Evolutionary conservation across 2,113 vertebrate genomes (phyloP).

Genomic region (Nerophis ophidion): DNA sequence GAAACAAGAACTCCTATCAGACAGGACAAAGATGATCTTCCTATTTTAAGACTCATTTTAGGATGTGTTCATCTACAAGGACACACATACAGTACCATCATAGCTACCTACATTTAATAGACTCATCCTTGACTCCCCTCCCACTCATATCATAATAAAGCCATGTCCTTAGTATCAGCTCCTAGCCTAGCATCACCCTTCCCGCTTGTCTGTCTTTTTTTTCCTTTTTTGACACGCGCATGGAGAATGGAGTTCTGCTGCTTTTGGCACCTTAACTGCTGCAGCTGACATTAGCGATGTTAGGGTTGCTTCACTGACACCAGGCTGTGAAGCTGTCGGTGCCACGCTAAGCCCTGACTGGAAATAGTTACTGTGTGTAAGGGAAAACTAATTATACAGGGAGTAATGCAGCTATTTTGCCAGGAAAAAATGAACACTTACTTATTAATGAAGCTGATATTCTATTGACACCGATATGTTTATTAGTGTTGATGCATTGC

Average conservation of each 20-base stretch:
- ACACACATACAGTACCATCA: not conserved
- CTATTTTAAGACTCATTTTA: not conserved
- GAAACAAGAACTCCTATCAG: not conserved
- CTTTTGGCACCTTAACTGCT: slow-evolving; percentile 1
- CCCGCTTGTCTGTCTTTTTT: not conserved
- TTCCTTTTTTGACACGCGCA: not conserved
- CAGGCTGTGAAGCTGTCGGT: not conserved
- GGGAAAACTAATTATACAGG: not conserved
- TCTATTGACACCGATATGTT: not conserved
- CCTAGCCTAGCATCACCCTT: not conserved
- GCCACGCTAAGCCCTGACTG: not conserved
- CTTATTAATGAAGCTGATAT: not conserved
- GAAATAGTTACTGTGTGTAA: not conserved
- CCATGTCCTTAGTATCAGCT: not conserved
- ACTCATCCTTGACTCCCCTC: not conserved
- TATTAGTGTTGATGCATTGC: not conserved
- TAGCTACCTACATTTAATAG: not conserved
- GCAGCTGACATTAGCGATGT: not conserved
- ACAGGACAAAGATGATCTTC: not conserved
- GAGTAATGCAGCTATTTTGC: not conserved
- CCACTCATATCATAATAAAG: not conserved
- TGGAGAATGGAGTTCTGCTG: not conserved
- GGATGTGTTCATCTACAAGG: not conserved
- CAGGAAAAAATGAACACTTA: not conserved
- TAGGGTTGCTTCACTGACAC: not conserved